Conservation (phyloP, 1,140 invertebrate species). For the Sitodiplosis mosellana region DNA sequence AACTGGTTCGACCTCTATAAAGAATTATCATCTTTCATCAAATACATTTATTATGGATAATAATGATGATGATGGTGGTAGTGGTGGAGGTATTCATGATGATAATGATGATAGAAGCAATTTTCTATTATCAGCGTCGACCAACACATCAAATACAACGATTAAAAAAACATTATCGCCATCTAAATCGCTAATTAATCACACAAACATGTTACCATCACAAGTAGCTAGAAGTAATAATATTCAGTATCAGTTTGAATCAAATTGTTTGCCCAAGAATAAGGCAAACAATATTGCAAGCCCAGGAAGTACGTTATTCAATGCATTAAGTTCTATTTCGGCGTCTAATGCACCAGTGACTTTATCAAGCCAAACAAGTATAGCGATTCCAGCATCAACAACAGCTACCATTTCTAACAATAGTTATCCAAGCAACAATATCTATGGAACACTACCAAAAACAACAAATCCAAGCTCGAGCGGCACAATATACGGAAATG, state of each 20-base stretch:
- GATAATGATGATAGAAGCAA: not conserved
- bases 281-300: constrained; percentile 1
- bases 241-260: constrained; percentile 5
- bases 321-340: not conserved
- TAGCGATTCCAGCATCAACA: not conserved
- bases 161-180: constrained; percentile 12
- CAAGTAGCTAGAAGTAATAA: constrained; percentile 4
- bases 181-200: constrained; percentile 9
- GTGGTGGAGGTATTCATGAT: no score
- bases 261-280: constrained; percentile 2
- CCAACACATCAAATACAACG: constrained; percentile 2
- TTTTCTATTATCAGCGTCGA: constrained; percentile 4
- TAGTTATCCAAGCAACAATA: constrained; percentile 12
- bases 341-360: not conserved
- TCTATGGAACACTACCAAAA: constrained; percentile 23
- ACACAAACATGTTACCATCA: constrained; percentile 5
- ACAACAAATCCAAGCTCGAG: constrained; percentile 2
- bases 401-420: not conserved
- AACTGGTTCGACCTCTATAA: constrained; percentile 1
- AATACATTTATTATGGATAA: no score
- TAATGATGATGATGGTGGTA: no score
- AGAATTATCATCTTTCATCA: constrained; percentile 3
- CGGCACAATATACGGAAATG: constrained; percentile 1
- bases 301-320: constrained; percentile 1
- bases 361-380: not conserved